Evolutionary conservation across 2,797 vertebrate species (phyloP).

Genomic region (Chaenodraco wilsoni): DNA sequence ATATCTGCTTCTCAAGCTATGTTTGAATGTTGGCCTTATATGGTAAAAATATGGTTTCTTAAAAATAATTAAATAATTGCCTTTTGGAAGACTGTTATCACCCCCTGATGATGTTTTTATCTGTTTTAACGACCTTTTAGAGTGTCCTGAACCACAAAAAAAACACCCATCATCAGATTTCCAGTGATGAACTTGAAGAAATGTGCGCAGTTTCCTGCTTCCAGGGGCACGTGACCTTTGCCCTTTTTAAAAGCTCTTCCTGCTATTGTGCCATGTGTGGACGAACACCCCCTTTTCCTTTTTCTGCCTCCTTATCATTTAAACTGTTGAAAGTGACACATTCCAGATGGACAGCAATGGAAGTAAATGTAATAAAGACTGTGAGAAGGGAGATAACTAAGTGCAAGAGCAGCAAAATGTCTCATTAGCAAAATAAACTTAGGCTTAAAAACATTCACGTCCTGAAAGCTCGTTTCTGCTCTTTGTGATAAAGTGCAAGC

Average conservation of each 20-base stretch:
- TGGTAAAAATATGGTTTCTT: slow-evolving; percentile 30
- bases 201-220: slow-evolving; percentile 16
- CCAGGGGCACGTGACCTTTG: slow-evolving; percentile 54
- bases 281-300: slow-evolving; percentile 18
- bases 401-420: slow-evolving; percentile 12
- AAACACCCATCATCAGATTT: slow-evolving; percentile 47
- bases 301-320: slow-evolving; percentile 19
- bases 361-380: slow-evolving; percentile 22
- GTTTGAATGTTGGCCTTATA: slow-evolving; percentile 38
- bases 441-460: background rate
- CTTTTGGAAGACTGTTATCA: slow-evolving; percentile 27
- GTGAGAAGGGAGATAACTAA: background rate
- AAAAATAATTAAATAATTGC: slow-evolving; percentile 41
- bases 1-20: slow-evolving; percentile 44
- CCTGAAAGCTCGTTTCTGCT: background rate
- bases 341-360: slow-evolving; percentile 40
- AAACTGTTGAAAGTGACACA: slow-evolving; percentile 21
- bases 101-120: background rate
- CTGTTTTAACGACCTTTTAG: background rate
- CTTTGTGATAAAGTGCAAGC: background rate
- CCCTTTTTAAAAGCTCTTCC: slow-evolving; percentile 74
- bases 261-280: slow-evolving; percentile 68
- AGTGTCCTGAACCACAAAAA: slow-evolving; percentile 7
- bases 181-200: slow-evolving; percentile 61
- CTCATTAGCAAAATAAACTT: slow-evolving; percentile 25